Evolutionary conservation across 1,140 invertebrate genomes (phyloP), one percentile per base, ranked within the genome.

Genomic region (Cyclargus thomasi): DNA sequence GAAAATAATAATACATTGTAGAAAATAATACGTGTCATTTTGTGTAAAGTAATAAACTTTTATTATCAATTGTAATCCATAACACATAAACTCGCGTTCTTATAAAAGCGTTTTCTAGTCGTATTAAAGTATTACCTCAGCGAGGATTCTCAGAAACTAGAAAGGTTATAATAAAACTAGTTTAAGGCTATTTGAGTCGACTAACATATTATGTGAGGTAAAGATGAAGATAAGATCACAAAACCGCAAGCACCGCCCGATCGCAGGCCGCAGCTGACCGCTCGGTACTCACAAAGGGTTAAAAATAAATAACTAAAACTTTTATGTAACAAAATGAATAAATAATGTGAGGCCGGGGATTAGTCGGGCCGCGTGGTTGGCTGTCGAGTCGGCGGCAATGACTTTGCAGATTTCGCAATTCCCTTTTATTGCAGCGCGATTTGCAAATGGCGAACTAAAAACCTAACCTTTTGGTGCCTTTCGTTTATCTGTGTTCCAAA

Each of bases 281-380:
- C 65, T 66, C 67, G 67, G 70, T 70, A 70, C 35, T 55, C 23
- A 35, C 65, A 66, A 66, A 66, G 65, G 65, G 65, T 66, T 66
- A 59, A 55, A 66, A 83, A 76, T 71, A 81, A 81, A 83, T 78
- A 82, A 80, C 79, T 68, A 77, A 78, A 77, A 74, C 70, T 74
- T 68, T 67, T 79, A 70, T 78, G 78, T 77, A 69, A 68, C 53
- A 83, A 82, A 79, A 81, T 70, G 71, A 82, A 77, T 79, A 86
- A 85, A 82, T 79, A 83, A 78, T 70, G 69, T n/a, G 64, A 66
- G 75, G 62, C 71, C 74, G 78, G 78, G 86, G 83, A 85, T 85
- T 85, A 85, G 76, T 69, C 69, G 63, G 69, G 74, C 57, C 71
- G 67, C 74, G 67, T 71, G 82, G 82, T 83, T 82, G 81, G 80